A percentile compares a stretch with the other conserved stretches of the same genome.
phyloP scores from a whole-genome alignment of 2,888 invertebrate species.

The Conomelus anceps region DNA sequence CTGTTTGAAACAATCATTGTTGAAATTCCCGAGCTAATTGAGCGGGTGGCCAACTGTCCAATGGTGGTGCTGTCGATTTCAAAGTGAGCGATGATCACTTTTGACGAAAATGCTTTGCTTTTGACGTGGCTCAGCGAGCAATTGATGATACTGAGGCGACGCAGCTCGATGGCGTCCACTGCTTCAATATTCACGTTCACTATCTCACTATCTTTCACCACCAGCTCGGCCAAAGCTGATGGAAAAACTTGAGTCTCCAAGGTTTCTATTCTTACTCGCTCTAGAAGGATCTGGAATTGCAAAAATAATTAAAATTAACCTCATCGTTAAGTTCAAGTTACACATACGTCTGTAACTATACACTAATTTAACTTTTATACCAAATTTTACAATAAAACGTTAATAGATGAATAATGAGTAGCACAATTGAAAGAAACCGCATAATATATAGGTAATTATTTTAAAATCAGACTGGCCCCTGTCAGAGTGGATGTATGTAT shows the following conservation, averaged over 20 bases:
- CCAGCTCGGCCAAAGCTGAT: conserved; percentile 50
- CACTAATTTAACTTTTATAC: no score
- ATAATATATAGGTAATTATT: no score
- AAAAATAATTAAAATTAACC: background rate
- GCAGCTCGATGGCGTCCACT: conserved; percentile 59
- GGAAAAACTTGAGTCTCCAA: conserved; percentile 57
- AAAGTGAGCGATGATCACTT: conserved; percentile 55
- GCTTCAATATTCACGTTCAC: conserved; percentile 54
- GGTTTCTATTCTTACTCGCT: conserved; percentile 51
- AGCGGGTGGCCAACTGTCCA: conserved; percentile 49
- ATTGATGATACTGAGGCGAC: conserved; percentile 54
- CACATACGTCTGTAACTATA: background rate
- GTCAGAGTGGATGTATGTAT: background rate
- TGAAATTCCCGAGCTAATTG: conserved; percentile 56
- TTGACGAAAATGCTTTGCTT: conserved; percentile 56
- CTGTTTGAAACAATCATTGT: conserved; percentile 59
- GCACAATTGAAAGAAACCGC: no score
- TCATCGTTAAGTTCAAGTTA: background rate
- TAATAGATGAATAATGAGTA: no score
- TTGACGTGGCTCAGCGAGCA: conserved; percentile 54
- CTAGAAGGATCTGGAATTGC: conserved; percentile 55
- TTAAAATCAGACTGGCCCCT: no score
- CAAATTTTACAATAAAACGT: no score
- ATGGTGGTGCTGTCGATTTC: conserved; percentile 54
- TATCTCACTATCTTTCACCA: conserved; percentile 46